Percentiles rank a stretch among this genome's conserved stretches.
Conservation (phyloP, 2,888 invertebrate species). For the Acanthosepion lycidas region DNA sequence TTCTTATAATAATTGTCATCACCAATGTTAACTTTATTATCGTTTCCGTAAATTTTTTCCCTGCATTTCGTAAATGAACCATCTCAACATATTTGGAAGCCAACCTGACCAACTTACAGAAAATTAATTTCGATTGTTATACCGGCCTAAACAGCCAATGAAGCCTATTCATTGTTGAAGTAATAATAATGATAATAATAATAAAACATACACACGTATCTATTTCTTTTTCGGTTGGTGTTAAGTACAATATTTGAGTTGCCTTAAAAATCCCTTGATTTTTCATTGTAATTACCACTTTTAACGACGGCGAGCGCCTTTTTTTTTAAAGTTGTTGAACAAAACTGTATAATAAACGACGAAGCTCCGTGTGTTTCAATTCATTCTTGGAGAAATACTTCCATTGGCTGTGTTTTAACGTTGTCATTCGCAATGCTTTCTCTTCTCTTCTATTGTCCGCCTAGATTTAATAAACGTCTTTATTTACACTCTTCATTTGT, state of each 20-base stretch:
- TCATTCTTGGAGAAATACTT: background rate
- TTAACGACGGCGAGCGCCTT: background rate
- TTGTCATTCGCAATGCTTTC: background rate
- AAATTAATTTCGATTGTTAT: constrained; percentile 33
- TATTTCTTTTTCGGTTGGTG: background rate
- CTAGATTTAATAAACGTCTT: background rate
- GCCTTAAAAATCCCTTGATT: background rate
- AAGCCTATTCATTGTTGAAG: background rate
- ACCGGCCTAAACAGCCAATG: background rate
- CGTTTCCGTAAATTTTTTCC: background rate
- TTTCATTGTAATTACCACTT: background rate
- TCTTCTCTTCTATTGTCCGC: background rate
- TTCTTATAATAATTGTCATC: background rate
- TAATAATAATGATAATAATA: constrained; percentile 1
- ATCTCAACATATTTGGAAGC: background rate
- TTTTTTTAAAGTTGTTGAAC: background rate
- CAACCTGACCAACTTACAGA: constrained; percentile 33
- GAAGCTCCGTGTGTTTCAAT: background rate
- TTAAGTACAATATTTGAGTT: background rate
- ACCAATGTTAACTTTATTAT: background rate
- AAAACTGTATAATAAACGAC: background rate
- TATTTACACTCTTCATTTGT: background rate
- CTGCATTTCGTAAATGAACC: background rate
- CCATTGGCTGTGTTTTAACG: background rate
- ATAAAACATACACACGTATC: background rate